Percentiles rank a stretch among this genome's conserved stretches.
Evolutionary conservation across 1,140 invertebrate species (phyloP).

Genomic region (Drosophila ogumai): DNA sequence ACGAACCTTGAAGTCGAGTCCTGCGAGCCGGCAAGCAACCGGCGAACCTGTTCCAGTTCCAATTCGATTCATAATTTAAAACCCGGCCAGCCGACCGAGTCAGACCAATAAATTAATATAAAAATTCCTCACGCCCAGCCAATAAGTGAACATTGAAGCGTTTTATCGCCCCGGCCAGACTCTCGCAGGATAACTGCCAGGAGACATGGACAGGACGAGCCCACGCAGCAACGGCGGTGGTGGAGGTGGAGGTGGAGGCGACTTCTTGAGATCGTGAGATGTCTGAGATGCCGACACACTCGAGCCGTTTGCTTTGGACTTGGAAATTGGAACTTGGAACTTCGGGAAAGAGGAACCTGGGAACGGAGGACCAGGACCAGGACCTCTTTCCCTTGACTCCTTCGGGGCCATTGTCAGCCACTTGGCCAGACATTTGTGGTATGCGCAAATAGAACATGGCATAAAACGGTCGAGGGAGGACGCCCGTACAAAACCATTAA

Average conservation of each 20-base stretch:
- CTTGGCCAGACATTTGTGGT: conserved; percentile 59
- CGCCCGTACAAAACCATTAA: conserved; percentile 39
- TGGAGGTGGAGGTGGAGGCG: background rate
- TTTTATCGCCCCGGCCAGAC: conserved; percentile 72
- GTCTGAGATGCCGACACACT: conserved; percentile 74
- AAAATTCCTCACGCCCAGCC: conserved; percentile 83
- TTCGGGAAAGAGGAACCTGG: background rate
- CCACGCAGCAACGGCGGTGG: conserved; percentile 9
- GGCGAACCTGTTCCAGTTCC: conserved; percentile 42
- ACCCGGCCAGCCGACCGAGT: conserved; percentile 58
- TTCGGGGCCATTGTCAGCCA: conserved; percentile 37
- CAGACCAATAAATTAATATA: conserved; percentile 80
- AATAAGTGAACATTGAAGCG: conserved; percentile 78
- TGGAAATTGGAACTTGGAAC: conserved; percentile 16
- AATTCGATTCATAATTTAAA: conserved; percentile 82
- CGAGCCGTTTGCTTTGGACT: conserved; percentile 69
- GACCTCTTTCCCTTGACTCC: background rate
- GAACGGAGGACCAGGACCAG: background rate
- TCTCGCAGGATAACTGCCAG: conserved; percentile 35
- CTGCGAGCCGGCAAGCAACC: conserved; percentile 1
- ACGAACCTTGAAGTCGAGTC: conserved; percentile 45
- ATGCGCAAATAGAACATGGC: conserved; percentile 60
- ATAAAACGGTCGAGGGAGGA: conserved; percentile 12
- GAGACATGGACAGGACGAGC: conserved; percentile 1
- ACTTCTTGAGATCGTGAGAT: conserved; percentile 49